Percentiles rank a stretch among this genome's conserved stretches.
Conservation (phyloP, 2,888 invertebrate genomes). For the Temnothorax ravouxi region DNA sequence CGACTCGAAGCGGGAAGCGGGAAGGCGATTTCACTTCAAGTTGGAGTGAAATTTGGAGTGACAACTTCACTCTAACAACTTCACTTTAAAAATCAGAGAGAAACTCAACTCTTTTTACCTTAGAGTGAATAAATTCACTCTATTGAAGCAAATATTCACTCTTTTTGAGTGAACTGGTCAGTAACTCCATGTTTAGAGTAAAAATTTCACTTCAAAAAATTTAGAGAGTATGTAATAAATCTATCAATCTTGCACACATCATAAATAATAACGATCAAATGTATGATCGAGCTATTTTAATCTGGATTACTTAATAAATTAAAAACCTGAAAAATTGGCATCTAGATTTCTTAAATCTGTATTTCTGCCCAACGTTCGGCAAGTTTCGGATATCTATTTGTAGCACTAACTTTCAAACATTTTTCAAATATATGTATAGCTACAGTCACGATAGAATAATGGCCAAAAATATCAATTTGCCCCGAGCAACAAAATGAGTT, state of each 20-base stretch:
- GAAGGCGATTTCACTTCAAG: too few species aligned
- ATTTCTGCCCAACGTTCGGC: neutral
- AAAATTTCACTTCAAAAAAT: too few species aligned
- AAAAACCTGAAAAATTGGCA: neutral
- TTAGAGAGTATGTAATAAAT: neutral
- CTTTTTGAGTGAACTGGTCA: too few species aligned
- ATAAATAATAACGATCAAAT: slow-evolving; percentile 6
- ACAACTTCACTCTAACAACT: too few species aligned
- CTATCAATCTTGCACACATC: neutral
- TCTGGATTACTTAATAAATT: neutral
- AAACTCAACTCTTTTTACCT: too few species aligned
- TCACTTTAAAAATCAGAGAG: too few species aligned
- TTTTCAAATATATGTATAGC: slow-evolving; percentile 46
- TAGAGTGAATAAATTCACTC: too few species aligned
- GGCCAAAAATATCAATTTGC: slow-evolving; percentile 75
- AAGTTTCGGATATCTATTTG: slow-evolving; percentile 69
- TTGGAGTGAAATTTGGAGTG: too few species aligned
- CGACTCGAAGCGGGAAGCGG: too few species aligned
- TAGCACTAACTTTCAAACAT: slow-evolving; percentile 68
- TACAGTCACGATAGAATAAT: slow-evolving; percentile 55
- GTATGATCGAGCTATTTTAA: neutral
- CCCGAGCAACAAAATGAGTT: slow-evolving; percentile 65
- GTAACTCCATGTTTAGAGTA: too few species aligned
- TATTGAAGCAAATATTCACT: too few species aligned
- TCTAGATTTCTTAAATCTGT: neutral